These are phyloP conservation scores for Hartigia nigra DNA, from an alignment of 2,888 invertebrate genomes.

Conservation along the genomic window DNA sequence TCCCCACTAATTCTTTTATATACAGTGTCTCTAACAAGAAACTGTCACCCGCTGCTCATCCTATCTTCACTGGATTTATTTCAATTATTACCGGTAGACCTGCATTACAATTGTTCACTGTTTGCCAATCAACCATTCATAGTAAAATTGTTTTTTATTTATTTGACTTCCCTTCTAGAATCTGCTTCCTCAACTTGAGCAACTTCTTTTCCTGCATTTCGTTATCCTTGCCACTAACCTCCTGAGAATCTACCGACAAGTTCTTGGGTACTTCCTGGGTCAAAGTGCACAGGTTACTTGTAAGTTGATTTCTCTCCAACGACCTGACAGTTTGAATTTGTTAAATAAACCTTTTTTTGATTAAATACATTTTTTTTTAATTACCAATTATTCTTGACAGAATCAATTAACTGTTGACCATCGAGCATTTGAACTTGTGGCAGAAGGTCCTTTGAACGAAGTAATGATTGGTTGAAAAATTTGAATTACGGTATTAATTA, in stretches of 20 bases:
- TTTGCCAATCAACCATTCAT: background rate
- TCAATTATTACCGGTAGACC: background rate
- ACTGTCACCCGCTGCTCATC: background rate
- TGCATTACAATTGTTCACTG: background rate
- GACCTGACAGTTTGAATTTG: background rate
- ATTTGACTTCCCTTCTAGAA: background rate
- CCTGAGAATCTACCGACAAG: background rate
- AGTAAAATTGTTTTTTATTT: background rate
- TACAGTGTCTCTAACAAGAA: background rate
- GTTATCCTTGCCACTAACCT: background rate
- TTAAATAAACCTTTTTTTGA: background rate
- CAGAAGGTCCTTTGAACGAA: conserved; percentile 20
- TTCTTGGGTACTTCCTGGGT: background rate
- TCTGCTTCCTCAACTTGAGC: background rate
- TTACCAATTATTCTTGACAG: background rate
- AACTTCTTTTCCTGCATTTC: conserved; percentile 2
- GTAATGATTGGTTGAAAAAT: background rate
- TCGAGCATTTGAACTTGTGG: conserved; percentile 31
- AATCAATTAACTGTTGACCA: conserved; percentile 18
- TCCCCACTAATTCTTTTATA: background rate
- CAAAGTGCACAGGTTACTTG: background rate
- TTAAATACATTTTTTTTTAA: background rate
- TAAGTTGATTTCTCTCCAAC: background rate
- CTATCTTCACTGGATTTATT: background rate
- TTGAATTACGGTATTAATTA: background rate